These are phyloP conservation scores for Bolinopsis microptera DNA, from an alignment of 37 sponge, comb jelly and placozoan species.

Conservation along the genomic window DNA sequence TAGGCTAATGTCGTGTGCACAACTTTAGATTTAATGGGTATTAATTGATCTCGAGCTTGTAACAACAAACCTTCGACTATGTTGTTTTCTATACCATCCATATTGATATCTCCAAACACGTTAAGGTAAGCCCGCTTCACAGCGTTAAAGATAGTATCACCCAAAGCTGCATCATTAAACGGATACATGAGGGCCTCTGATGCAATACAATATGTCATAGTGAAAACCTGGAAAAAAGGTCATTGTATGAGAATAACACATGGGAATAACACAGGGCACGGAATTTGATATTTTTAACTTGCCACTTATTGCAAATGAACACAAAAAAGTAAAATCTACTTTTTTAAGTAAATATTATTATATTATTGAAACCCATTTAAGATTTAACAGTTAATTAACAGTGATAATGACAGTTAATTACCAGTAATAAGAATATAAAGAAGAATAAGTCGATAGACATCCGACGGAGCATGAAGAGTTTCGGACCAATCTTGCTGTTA, in stretches of 20 bases:
- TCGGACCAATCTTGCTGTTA: constrained; percentile 53
- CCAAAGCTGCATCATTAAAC: background rate
- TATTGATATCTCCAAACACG: constrained; percentile 35
- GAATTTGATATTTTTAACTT: too few species aligned
- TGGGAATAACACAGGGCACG: background rate
- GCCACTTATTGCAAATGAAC: too few species aligned
- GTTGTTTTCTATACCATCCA: constrained; percentile 22
- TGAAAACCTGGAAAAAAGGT: constrained; percentile 38
- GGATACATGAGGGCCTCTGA: constrained; percentile 53
- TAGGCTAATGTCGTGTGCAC: too few species aligned
- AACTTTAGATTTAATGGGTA: too few species aligned
- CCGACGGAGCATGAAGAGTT: constrained; percentile 52
- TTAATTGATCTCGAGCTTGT: too few species aligned
- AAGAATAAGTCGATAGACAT: constrained; percentile 56
- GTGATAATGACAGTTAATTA: too few species aligned
- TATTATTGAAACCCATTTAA: too few species aligned
- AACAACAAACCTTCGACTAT: constrained; percentile 42
- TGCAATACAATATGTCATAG: constrained; percentile 60
- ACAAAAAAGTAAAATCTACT: too few species aligned
- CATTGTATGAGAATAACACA: background rate
- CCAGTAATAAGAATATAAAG: constrained; percentile 46
- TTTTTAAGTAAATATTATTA: too few species aligned
- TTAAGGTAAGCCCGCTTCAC: constrained; percentile 37
- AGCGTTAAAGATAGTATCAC: background rate
- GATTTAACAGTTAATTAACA: too few species aligned